Evolutionary conservation across 2,797 vertebrate species (phyloP).

Genomic region (Tadarida brasiliensis): DNA sequence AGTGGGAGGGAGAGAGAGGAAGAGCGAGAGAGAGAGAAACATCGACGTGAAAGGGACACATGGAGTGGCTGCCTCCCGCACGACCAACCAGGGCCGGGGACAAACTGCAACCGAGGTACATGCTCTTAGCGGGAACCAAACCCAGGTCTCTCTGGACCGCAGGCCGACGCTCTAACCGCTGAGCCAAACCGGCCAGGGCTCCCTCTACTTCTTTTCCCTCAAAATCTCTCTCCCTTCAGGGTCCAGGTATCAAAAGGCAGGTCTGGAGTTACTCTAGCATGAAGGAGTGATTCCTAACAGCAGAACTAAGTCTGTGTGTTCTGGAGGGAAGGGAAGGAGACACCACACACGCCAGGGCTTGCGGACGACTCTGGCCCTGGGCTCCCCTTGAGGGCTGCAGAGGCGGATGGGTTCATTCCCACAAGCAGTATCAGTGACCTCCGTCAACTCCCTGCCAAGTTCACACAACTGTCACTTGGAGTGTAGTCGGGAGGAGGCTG

Average conservation of each 20-base stretch:
- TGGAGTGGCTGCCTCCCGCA: no score
- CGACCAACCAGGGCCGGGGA: no score
- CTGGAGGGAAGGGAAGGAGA: background rate
- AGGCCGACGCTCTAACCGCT: no score
- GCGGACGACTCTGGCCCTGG: background rate
- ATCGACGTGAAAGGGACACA: no score
- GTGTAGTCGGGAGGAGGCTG: background rate
- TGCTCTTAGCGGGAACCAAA: no score
- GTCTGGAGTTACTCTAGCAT: constrained; percentile 67
- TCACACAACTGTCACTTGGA: background rate
- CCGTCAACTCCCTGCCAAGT: background rate
- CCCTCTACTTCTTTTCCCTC: background rate
- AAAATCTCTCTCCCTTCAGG: constrained; percentile 61
- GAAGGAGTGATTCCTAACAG: constrained; percentile 35
- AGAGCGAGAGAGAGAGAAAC: no score
- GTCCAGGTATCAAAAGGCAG: constrained; percentile 80
- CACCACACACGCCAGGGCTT: background rate
- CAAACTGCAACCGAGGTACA: no score
- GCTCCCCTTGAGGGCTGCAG: rapidly evolving
- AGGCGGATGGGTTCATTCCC: background rate
- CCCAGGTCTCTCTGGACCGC: no score
- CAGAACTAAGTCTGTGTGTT: background rate
- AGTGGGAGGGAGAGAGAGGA: no score
- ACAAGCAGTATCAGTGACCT: rapidly evolving
- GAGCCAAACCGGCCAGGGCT: no score